Base-by-base conservation (phyloP, 2,888 invertebrate genomes). In the Patella ulyssiponensis region DNA sequence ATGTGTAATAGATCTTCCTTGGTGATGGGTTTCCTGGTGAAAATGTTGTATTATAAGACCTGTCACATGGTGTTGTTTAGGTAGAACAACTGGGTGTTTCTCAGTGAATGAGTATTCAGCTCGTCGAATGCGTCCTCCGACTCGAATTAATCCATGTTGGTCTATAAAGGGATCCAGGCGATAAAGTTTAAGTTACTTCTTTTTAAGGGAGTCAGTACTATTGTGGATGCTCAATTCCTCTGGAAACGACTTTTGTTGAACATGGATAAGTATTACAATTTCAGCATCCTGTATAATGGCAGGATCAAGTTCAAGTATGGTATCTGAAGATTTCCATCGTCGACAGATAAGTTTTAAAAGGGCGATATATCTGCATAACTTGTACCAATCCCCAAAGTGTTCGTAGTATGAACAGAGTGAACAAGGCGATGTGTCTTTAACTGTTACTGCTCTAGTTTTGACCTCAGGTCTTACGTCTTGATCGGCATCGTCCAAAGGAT, bases 61-160 rank as follows among this genome's bases (percentile, higher is more conserved):
- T n/a, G n/a, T n/a, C n/a, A n/a, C n/a, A n/a, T n/a, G n/a, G n/a
- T 20, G 69, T 27, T 15, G 12, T 9, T 33, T 69, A 17, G 74
- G 74, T 27, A 56, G 17, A 33, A 56, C 23, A 23, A 74, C 33
- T 11, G 74, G 74, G n/a, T 74, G 58, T 56, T 74, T 74, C 20
- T 74, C 58, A 52, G 52, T 17, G 17, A 51, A 7, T 15, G 51
- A 58, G 7, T 51, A 51, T 17, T 17, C 7, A 53, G 54, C 56
- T 20, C 23, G 33, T 17, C 73, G 17, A 23, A 73, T 44, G 9
- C 73, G 23, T 7, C 73, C 54, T 20, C 73, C 64, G 17, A 64
- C 64, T 64, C 64, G 7, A 15, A 81, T 17, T 11, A 64, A 20
- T 20, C n/a, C 64, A 9, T 64, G 9, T 11, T 64, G 20, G 23